Evolutionary conservation across 2,113 vertebrate genomes (phyloP).

Genomic region (Malaclemys terrapin): DNA sequence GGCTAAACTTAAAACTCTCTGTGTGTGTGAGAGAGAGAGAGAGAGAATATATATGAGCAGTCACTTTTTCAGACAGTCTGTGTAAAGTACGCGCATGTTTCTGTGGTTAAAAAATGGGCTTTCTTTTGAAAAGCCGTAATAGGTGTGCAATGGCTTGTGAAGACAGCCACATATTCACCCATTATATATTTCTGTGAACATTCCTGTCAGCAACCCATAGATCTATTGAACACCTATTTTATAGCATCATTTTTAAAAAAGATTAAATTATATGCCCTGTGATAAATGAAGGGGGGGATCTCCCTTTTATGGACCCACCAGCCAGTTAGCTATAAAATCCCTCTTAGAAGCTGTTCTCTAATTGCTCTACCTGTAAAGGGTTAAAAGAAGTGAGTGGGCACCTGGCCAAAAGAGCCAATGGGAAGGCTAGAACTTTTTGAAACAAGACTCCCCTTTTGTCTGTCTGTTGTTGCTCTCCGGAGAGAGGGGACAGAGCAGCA

Average conservation of each 20-base stretch:
- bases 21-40: background rate
- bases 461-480: too few relatives aligned
- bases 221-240: conserved; percentile 54
- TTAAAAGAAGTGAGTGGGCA: too few relatives aligned
- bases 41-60: background rate
- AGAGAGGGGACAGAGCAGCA: too few relatives aligned
- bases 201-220: conserved; percentile 58
- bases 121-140: conserved; percentile 34
- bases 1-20: background rate
- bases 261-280: conserved; percentile 40
- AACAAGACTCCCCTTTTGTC: too few relatives aligned
- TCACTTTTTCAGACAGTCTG: background rate
- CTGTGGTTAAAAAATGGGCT: background rate
- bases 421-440: too few relatives aligned
- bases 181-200: conserved; percentile 50
- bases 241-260: conserved; percentile 56
- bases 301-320: too few relatives aligned
- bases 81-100: background rate
- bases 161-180: conserved; percentile 39
- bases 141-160: conserved; percentile 37
- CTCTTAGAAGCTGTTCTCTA: too few relatives aligned
- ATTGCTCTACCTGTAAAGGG: too few relatives aligned
- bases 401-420: too few relatives aligned
- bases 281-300: too few relatives aligned
- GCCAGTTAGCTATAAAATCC: too few relatives aligned